Evolutionary conservation across 2,888 invertebrate genomes (phyloP), one percentile per base, ranked within the genome.

Genomic region (Endomychus coccineus): DNA sequence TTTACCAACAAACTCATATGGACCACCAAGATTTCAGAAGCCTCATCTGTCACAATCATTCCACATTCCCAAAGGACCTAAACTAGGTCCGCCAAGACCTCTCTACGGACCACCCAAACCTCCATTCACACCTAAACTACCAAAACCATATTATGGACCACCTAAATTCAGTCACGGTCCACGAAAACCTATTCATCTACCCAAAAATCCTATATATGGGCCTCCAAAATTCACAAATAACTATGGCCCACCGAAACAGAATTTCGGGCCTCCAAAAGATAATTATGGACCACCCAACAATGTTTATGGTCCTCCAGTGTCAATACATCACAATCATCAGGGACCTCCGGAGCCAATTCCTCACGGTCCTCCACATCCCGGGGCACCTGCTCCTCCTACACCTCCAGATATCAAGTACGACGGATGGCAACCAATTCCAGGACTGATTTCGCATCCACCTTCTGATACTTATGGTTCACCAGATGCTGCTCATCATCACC

Each of bases 351-450:
- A 75, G 42, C 76, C 77, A 1, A 66, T 73, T 12, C 50, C 59
- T 39, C 76, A 77, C 12, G 68, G 69, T 6, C 77, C 75, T 1
- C 79, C 79, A 1, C 78, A 77, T 46, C 78, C 78, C 1, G 81
- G 82, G 15, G 75, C 76, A 1, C 79, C 80, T 23, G 82, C 81
- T 0, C 83, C 83, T 1, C 83, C 83, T 1, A 83, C 82, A 1
- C 82, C 81, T 4, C 77, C 83, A 3, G 75, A 79, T 56, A 77
- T 85, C 17, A 70, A 82, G 33, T 87, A 87, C 54, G 88, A 88
- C 49, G 88, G 88, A 15, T 88, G 88, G 88, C 83, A 80, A 56
- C 88, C 88, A 12, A 87, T 88, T 40, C 79, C 85, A 5, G 84
- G 85, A 1, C 74, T 81, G 1, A 59, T 65, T 49, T 58, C 66